phyloP scores from a whole-genome alignment of 2,888 invertebrate species.

The Synergus itoensis region DNA sequence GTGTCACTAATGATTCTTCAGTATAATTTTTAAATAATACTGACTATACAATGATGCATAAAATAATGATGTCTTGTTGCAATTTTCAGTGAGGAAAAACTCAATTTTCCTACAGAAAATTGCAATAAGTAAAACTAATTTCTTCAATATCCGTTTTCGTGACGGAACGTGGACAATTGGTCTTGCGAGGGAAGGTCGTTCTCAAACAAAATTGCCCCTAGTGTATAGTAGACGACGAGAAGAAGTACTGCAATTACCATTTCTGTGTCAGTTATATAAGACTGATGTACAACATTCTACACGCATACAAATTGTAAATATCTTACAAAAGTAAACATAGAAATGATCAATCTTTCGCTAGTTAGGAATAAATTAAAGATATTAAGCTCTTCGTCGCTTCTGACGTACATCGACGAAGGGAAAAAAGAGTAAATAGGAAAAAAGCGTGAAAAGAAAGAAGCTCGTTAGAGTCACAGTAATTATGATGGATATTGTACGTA shows the following conservation, averaged over 20 bases:
- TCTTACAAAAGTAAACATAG: neutral
- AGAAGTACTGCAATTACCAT: constrained; percentile 56
- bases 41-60: neutral
- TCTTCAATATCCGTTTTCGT: constrained; percentile 22
- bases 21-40: neutral
- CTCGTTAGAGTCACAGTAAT: constrained; percentile 9
- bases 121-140: neutral
- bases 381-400: constrained; percentile 14
- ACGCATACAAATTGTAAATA: constrained; percentile 7
- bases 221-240: constrained; percentile 31
- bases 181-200: constrained; percentile 50
- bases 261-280: constrained; percentile 62
- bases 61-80: neutral
- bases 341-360: constrained; percentile 3
- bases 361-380: constrained; percentile 24
- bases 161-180: constrained; percentile 12
- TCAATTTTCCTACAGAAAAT: constrained; percentile 19
- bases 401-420: neutral
- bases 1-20: neutral
- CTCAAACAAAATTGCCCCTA: constrained; percentile 45
- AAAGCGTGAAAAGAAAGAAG: constrained; percentile 17
- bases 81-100: neutral
- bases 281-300: neutral
- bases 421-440: neutral
- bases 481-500: neutral